A percentile compares a stretch with the other conserved stretches of the same genome.
Evolutionary conservation across 2,888 invertebrate genomes (phyloP).

Genomic region (Ptilodon capucinus): DNA sequence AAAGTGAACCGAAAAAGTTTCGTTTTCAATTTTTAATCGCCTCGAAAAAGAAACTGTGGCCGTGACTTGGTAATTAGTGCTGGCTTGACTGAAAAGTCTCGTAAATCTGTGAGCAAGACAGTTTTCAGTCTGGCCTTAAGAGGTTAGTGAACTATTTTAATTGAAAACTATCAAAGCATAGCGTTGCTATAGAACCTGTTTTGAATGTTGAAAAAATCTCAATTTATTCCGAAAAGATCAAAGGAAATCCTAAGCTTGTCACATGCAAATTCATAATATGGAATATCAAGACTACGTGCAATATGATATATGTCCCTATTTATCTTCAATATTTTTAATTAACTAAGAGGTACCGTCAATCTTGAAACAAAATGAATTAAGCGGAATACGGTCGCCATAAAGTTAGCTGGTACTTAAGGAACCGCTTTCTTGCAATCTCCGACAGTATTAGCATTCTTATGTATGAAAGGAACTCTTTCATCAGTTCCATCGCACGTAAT

Average conservation of each 20-base stretch:
- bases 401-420: slow-evolving; percentile 21
- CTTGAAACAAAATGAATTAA: background rate
- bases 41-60: slow-evolving; percentile 1
- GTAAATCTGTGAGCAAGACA: slow-evolving; percentile 16
- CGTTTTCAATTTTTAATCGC: slow-evolving; percentile 32
- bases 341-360: background rate
- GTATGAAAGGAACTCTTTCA: slow-evolving; percentile 21
- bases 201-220: too few relatives aligned
- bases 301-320: too few relatives aligned
- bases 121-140: slow-evolving; percentile 2
- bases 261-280: background rate
- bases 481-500: slow-evolving; percentile 32
- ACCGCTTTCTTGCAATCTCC: slow-evolving; percentile 7
- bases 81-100: slow-evolving; percentile 6
- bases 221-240: too few relatives aligned
- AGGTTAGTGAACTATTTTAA: background rate
- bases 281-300: too few relatives aligned
- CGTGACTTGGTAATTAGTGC: background rate
- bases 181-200: background rate
- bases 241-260: background rate
- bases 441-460: slow-evolving; percentile 37
- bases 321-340: too few relatives aligned
- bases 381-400: slow-evolving; percentile 17
- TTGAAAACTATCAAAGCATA: background rate
- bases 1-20: slow-evolving; percentile 18